phyloP scores from a whole-genome alignment of 2,888 invertebrate species.

The Busseola fusca region DNA sequence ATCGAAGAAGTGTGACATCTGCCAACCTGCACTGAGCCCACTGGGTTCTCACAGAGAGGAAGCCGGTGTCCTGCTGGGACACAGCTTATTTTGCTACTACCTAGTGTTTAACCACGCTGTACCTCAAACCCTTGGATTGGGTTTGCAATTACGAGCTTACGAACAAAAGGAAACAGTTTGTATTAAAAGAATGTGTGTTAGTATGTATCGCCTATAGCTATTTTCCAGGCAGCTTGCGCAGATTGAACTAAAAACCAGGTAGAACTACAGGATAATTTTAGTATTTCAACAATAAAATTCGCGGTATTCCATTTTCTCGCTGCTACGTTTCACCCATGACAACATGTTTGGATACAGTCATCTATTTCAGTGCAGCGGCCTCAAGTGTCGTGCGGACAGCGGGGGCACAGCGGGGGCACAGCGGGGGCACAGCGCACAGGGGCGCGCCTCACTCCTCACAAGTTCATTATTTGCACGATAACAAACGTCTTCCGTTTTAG shows the following conservation, averaged over 20 bases:
- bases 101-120: too few species aligned
- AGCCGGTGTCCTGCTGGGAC: too few species aligned
- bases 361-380: slow-evolving; percentile 60
- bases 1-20: too few species aligned
- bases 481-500: slow-evolving; percentile 13
- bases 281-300: slow-evolving; percentile 7
- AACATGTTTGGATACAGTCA: slow-evolving; percentile 23
- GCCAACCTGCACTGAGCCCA: too few species aligned
- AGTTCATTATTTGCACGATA: slow-evolving; percentile 36
- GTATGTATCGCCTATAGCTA: not conserved
- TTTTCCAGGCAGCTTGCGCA: not conserved
- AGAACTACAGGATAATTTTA: slow-evolving; percentile 7
- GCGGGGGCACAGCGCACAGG: slow-evolving; percentile 1
- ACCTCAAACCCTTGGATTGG: too few species aligned
- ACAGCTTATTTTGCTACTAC: too few species aligned
- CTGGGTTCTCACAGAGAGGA: too few species aligned
- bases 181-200: not conserved
- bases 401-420: not conserved
- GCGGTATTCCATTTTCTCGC: slow-evolving; percentile 2
- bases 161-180: too few species aligned
- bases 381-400: slow-evolving; percentile 48
- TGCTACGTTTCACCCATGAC: slow-evolving; percentile 10
- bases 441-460: slow-evolving; percentile 18
- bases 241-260: not conserved
- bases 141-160: too few species aligned